Conservation (phyloP, 2,797 vertebrate genomes). For the Mareca penelope region DNA sequence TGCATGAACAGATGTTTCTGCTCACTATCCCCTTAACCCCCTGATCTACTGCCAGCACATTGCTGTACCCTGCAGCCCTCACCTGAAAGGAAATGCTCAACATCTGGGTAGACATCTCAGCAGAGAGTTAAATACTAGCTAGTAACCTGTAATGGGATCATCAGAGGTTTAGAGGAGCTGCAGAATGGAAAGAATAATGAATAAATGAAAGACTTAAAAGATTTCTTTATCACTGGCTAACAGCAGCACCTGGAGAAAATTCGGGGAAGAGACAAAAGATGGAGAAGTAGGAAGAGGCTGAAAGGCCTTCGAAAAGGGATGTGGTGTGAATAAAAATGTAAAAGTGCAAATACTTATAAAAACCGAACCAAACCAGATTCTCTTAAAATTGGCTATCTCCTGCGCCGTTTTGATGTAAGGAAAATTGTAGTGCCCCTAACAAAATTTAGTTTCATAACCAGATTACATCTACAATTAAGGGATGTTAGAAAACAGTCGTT, state of each 20-base stretch:
- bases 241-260: slow-evolving; percentile 21
- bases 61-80: not conserved
- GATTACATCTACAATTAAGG: slow-evolving; percentile 31
- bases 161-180: slow-evolving; percentile 9
- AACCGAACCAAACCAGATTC: not conserved
- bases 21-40: not conserved
- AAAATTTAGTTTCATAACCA: slow-evolving; percentile 27
- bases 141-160: slow-evolving; percentile 10
- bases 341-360: not conserved
- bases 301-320: not conserved
- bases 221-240: slow-evolving; percentile 27
- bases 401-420: not conserved
- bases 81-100: not conserved
- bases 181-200: slow-evolving; percentile 35
- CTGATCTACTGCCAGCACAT: not conserved
- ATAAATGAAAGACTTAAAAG: slow-evolving; percentile 39
- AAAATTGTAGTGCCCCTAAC: not conserved
- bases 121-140: slow-evolving; percentile 9
- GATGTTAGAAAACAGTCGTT: not conserved
- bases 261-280: slow-evolving; percentile 9
- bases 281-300: not conserved
- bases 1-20: not conserved
- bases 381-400: not conserved
- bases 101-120: slow-evolving; percentile 1
- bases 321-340: slow-evolving; percentile 8